Evolutionary conservation across 2,797 vertebrate species (phyloP).

Genomic region (Micromesistius poutassou): DNA sequence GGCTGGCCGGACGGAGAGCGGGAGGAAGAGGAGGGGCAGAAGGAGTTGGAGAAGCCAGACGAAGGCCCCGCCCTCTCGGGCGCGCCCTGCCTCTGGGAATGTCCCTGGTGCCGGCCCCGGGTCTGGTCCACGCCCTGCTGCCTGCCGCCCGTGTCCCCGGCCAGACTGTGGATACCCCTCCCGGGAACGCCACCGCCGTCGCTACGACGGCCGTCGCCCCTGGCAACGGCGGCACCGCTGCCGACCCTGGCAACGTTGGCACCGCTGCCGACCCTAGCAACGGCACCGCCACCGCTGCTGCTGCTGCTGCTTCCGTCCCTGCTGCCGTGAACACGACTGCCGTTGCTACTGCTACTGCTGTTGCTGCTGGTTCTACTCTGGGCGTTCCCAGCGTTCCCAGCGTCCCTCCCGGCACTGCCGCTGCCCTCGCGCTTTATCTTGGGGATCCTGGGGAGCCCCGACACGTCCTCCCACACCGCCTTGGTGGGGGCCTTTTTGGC

Average conservation of each 20-base stretch:
- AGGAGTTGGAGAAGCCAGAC: conserved; percentile 47
- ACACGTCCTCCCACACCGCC: conserved; percentile 80
- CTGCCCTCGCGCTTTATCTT: conserved; percentile 82
- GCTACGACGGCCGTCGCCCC: conserved; percentile 37
- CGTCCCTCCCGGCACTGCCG: conserved; percentile 21
- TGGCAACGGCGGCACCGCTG: background rate
- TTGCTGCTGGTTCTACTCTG: conserved; percentile 33
- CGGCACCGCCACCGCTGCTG: background rate
- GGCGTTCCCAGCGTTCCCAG: background rate
- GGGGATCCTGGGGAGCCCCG: conserved; percentile 91
- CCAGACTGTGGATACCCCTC: conserved; percentile 78
- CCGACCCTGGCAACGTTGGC: no score
- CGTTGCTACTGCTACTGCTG: conserved; percentile 43
- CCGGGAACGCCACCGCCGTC: conserved; percentile 65
- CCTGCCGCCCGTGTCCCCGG: conserved; percentile 78
- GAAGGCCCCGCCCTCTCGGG: conserved; percentile 31
- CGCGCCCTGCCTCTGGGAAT: conserved; percentile 47
- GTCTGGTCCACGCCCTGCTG: conserved; percentile 68
- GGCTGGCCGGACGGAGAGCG: conserved; percentile 17
- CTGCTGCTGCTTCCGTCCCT: background rate
- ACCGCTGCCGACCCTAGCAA: conserved; percentile 18
- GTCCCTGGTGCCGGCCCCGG: conserved; percentile 57
- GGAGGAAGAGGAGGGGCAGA: conserved; percentile 27
- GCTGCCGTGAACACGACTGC: conserved; percentile 4
- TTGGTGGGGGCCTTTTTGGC: conserved; percentile 66